Evolutionary conservation across 2,888 invertebrate species (phyloP).

Genomic region (Aromia moschata): DNA sequence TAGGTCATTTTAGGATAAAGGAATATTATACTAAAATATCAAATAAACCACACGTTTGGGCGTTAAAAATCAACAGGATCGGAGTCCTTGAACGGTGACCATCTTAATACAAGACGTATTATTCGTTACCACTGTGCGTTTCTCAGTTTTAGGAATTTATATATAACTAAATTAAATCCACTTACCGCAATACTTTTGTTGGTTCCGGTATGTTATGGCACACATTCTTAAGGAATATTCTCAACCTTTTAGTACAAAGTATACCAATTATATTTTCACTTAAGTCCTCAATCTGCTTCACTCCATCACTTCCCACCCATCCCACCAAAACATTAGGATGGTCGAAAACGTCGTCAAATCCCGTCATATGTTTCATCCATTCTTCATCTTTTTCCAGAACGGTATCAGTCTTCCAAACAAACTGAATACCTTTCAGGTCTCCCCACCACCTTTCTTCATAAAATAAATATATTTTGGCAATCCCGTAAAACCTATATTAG

Average conservation of each 20-base stretch:
- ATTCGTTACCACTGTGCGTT: too few relatives aligned
- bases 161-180: slow-evolving; percentile 17
- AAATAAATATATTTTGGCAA: slow-evolving; percentile 74
- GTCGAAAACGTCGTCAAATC: slow-evolving; percentile 71
- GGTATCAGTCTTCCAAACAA: slow-evolving; percentile 64
- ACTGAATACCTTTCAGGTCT: slow-evolving; percentile 67
- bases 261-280: slow-evolving; percentile 64
- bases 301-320: slow-evolving; percentile 73
- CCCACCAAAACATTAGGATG: slow-evolving; percentile 68
- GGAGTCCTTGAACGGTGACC: too few relatives aligned
- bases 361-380: slow-evolving; percentile 71
- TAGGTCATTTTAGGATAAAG: too few relatives aligned
- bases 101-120: too few relatives aligned
- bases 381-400: slow-evolving; percentile 46
- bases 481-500: slow-evolving; percentile 69
- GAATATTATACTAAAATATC: too few relatives aligned
- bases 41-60: too few relatives aligned
- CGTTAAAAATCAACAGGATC: too few relatives aligned
- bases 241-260: slow-evolving; percentile 66
- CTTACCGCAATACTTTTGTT: slow-evolving; percentile 63
- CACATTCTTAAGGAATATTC: slow-evolving; percentile 63
- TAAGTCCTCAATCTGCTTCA: slow-evolving; percentile 67
- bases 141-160: too few relatives aligned
- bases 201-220: slow-evolving; percentile 65
- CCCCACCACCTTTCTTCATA: slow-evolving; percentile 74